Base-by-base conservation (phyloP, 2,113 vertebrate species). In the Psittacara wagleri region DNA sequence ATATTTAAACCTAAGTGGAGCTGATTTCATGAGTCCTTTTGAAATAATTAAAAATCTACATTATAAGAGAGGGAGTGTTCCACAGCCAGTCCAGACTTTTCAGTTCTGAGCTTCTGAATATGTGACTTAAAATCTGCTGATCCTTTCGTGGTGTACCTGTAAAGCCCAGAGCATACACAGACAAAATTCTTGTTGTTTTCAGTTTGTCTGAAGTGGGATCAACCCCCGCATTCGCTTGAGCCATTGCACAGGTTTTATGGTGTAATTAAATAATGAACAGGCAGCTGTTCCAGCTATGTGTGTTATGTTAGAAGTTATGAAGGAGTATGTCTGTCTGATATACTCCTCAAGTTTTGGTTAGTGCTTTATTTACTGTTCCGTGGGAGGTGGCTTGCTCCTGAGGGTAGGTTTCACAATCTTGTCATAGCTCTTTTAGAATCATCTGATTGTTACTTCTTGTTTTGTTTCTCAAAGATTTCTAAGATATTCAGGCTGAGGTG, bases 21-120 rank as follows among this genome's bases (percentile, higher is more conserved):
- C 7, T 29, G 22, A 51, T 62, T 55, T 20, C 2, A 0, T 8
- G 83, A 66, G 3, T 18, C 43, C 25, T 68, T 83, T 16, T 12
- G 41, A 28, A 16, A 11, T 17, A 5, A 10, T 5, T 16, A 35
- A 9, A 23, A 24, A 33, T 10, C 2, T 23, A 2, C 8, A 0
- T 43, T 68, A 4, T 41, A 23, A 62, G 76, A 41, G 78, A 66
- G 51, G 9, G 11, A 43, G 7, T 8, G 17, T 68, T 91, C 14
- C 39, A n/a, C 49, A 44, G 27, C 11, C n/a, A 73, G 4, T 31
- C 23, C 23, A 25, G 37, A 6, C 18, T 87, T 75, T n/a, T n/a
- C 7, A 20, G 33, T 73, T 90, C 20, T 81, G 67, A 33, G 11
- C 29, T 73, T 35, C 13, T 73, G 18, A 61, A 28, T 19, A 6